Conservation (phyloP, 2,113 vertebrate species). For the Platichthys flesus region DNA sequence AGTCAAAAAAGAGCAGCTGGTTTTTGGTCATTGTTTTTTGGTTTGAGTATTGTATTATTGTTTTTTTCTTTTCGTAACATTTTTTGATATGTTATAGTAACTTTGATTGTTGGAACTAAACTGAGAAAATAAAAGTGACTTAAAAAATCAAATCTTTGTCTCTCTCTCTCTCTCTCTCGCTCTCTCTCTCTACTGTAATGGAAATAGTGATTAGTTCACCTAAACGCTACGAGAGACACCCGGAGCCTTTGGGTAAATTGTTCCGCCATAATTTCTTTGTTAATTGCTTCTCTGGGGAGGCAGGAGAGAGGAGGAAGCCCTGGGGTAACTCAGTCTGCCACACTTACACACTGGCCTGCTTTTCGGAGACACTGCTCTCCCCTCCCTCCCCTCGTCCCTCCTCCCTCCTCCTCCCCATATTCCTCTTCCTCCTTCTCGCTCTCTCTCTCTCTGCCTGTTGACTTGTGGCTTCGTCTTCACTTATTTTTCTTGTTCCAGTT, state of each 20-base stretch:
- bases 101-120: no score
- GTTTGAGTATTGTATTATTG: no score
- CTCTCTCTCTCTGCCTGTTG: background rate
- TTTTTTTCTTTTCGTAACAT: no score
- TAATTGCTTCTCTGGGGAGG: slow-evolving; percentile 84
- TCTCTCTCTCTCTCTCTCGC: slow-evolving; percentile 11
- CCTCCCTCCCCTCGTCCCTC: slow-evolving; percentile 3
- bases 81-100: no score
- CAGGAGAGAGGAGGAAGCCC: slow-evolving; percentile 65
- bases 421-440: slow-evolving; percentile 8
- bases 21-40: no score
- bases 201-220: slow-evolving; percentile 80
- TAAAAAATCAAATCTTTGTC: no score
- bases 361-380: slow-evolving; percentile 52
- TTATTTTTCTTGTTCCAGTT: background rate
- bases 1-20: no score
- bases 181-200: slow-evolving; percentile 46
- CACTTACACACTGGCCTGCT: slow-evolving; percentile 77
- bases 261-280: slow-evolving; percentile 84
- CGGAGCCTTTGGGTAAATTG: slow-evolving; percentile 70
- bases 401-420: background rate
- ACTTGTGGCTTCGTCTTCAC: slow-evolving; percentile 14
- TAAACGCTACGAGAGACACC: slow-evolving; percentile 73
- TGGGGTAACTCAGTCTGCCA: slow-evolving; percentile 70
- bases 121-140: no score